Evolutionary conservation across 1,140 invertebrate species (phyloP).

Genomic region (Halictus rubicundus): DNA sequence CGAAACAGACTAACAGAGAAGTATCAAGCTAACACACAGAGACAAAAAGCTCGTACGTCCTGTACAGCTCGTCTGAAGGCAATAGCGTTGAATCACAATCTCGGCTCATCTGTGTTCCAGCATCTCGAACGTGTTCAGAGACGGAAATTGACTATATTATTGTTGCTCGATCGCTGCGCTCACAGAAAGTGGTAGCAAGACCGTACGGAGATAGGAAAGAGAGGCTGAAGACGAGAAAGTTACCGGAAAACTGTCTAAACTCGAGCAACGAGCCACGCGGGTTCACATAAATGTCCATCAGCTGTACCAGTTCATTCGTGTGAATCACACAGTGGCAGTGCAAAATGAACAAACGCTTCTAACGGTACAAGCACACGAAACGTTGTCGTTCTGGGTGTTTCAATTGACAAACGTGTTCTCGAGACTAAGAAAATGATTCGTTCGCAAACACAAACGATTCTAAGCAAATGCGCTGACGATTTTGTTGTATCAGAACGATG

Average conservation of each 20-base stretch:
- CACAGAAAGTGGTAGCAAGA: not conserved
- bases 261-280: not conserved
- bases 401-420: too few relatives aligned
- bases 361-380: too few relatives aligned
- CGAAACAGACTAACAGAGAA: not conserved
- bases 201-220: slow-evolving; percentile 9
- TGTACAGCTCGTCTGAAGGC: slow-evolving; percentile 35
- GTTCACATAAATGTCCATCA: too few relatives aligned
- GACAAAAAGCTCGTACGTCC: slow-evolving; percentile 25
- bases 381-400: too few relatives aligned
- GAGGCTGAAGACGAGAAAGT: slow-evolving; percentile 3
- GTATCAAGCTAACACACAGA: slow-evolving; percentile 12
- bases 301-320: too few relatives aligned
- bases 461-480: too few relatives aligned
- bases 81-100: slow-evolving; percentile 41
- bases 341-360: too few relatives aligned
- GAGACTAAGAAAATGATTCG: too few relatives aligned
- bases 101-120: slow-evolving; percentile 15
- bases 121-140: slow-evolving; percentile 13
- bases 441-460: too few relatives aligned
- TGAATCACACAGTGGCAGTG: too few relatives aligned
- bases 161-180: slow-evolving; percentile 34
- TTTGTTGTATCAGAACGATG: too few relatives aligned
- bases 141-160: slow-evolving; percentile 40
- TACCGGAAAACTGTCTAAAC: slow-evolving; percentile 20